Conservation (phyloP, 2,888 invertebrate species). For the Dioctria rufipes region DNA sequence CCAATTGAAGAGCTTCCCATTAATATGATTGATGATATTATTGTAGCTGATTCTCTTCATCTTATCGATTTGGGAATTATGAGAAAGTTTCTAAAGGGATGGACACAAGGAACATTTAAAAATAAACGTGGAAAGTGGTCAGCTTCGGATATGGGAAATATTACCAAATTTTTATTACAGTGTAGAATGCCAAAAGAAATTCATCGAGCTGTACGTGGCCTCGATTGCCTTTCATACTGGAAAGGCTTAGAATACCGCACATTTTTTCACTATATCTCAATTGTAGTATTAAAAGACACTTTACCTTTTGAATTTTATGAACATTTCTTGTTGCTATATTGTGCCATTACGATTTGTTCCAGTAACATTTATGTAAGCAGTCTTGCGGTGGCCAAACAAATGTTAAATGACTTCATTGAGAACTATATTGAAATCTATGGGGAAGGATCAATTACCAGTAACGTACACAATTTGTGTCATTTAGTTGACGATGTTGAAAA, state of each 20-base stretch:
- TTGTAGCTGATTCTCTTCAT: constrained; percentile 9
- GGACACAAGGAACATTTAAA: neutral
- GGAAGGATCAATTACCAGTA: constrained; percentile 59
- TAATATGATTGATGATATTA: constrained; percentile 7
- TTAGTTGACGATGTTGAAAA: constrained; percentile 64
- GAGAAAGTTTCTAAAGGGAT: neutral
- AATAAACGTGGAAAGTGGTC: neutral
- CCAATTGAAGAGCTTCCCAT: neutral
- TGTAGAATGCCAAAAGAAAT: constrained; percentile 55
- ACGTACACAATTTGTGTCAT: constrained; percentile 67
- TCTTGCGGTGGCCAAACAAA: neutral
- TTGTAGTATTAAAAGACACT: neutral
- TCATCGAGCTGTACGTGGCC: constrained; percentile 57
- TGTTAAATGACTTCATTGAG: constrained; percentile 1
- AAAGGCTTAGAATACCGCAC: neutral
- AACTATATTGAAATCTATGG: neutral
- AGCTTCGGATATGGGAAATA: neutral
- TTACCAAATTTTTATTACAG: neutral
- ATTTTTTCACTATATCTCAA: neutral
- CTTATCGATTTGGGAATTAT: neutral
- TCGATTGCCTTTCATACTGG: neutral
- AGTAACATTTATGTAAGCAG: neutral
- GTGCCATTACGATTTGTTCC: neutral
- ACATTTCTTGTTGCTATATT: neutral
- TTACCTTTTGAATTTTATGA: neutral